phyloP scores from a whole-genome alignment of 2,888 invertebrate genomes.

The Gasteruption jaculator region DNA sequence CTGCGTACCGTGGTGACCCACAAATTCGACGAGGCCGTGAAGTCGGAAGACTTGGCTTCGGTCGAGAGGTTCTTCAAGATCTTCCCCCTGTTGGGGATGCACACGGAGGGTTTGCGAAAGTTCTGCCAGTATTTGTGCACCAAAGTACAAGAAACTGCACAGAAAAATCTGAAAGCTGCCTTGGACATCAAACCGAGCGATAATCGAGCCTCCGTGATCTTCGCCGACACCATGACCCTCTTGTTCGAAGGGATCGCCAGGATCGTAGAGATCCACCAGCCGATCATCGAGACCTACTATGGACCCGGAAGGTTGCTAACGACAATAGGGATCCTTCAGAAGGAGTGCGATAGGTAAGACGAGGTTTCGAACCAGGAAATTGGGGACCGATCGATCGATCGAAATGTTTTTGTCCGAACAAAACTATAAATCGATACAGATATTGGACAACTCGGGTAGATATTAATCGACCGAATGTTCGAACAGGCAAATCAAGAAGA shows the following conservation, averaged over 20 bases:
- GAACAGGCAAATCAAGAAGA: constrained; percentile 54
- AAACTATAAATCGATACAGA: not conserved
- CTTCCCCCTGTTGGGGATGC: constrained; percentile 90
- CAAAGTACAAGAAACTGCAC: constrained; percentile 70
- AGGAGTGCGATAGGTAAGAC: constrained; percentile 70
- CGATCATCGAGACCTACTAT: constrained; percentile 84
- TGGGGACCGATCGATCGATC: too few species aligned
- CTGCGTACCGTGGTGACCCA: constrained; percentile 66
- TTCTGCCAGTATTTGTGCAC: constrained; percentile 83
- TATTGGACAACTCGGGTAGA: not conserved
- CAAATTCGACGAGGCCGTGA: constrained; percentile 89
- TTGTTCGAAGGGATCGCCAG: constrained; percentile 83
- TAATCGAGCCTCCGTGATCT: constrained; percentile 71
- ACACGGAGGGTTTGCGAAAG: constrained; percentile 82
- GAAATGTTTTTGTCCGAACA: not conserved
- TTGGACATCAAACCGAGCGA: constrained; percentile 64
- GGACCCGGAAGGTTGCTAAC: constrained; percentile 72
- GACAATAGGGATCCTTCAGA: constrained; percentile 70
- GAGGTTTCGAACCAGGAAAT: too few species aligned
- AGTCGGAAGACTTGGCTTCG: constrained; percentile 79
- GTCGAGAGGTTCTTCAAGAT: constrained; percentile 96
- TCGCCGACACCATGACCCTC: constrained; percentile 79
- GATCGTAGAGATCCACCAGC: constrained; percentile 82
- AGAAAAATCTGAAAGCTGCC: constrained; percentile 68
- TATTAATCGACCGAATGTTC: constrained; percentile 3